A percentile compares a stretch with the other conserved stretches of the same genome.
Evolutionary conservation across 2,888 invertebrate genomes (phyloP).

Genomic region (Xanthia togata): DNA sequence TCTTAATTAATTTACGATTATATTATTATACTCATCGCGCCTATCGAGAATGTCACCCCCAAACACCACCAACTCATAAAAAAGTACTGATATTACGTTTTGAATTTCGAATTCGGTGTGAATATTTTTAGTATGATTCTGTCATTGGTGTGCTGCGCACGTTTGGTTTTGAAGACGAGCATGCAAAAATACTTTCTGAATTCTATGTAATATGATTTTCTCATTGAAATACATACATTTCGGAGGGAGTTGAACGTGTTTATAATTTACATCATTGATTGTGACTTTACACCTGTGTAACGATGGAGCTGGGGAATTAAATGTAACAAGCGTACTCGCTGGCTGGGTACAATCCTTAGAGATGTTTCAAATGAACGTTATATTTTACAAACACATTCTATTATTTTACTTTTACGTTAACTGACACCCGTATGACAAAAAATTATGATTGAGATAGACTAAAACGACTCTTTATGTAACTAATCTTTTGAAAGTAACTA

Average conservation of each 20-base stretch:
- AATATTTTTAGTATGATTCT: slow-evolving; percentile 45
- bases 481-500: neutral
- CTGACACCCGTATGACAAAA: neutral
- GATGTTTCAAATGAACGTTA: neutral
- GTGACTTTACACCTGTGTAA: slow-evolving; percentile 9
- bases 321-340: neutral
- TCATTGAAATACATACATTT: slow-evolving; percentile 48
- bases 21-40: neutral
- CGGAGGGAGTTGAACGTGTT: slow-evolving; percentile 20
- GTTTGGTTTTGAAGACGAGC: slow-evolving; percentile 44
- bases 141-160: slow-evolving; percentile 44
- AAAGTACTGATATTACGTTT: slow-evolving; percentile 32
- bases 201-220: slow-evolving; percentile 43
- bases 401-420: neutral
- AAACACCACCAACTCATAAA: slow-evolving; percentile 26
- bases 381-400: slow-evolving; percentile 1
- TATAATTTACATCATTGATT: slow-evolving; percentile 40
- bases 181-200: slow-evolving; percentile 57
- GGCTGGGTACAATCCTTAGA: neutral
- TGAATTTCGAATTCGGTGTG: slow-evolving; percentile 46
- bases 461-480: no score
- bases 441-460: neutral
- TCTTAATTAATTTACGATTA: neutral
- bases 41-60: slow-evolving; percentile 27
- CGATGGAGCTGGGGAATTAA: neutral